phyloP scores from a whole-genome alignment of 2,888 invertebrate species.

The Macrosoma leucophasiata region DNA sequence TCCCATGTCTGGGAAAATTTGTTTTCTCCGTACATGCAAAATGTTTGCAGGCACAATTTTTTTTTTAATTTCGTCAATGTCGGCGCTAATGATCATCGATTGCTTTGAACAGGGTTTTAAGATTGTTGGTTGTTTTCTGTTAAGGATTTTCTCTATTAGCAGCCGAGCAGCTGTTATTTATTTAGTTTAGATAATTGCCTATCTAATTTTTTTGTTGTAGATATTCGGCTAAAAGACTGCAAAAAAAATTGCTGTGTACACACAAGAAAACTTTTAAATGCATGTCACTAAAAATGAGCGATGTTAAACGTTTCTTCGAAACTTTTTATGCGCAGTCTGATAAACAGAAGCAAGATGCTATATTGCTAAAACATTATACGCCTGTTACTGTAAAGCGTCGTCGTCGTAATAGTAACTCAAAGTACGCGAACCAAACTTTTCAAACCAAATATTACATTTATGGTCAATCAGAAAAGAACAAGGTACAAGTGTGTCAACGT shows the following conservation, averaged over 20 bases:
- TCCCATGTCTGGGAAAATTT: no score
- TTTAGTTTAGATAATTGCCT: no score
- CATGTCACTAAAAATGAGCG: constrained; percentile 6
- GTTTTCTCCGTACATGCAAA: no score
- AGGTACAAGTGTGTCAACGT: constrained; percentile 5
- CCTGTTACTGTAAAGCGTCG: constrained; percentile 4
- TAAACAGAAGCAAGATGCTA: constrained; percentile 8
- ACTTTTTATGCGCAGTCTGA: constrained; percentile 8
- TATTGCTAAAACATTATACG: constrained; percentile 7
- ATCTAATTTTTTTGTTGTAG: constrained; percentile 6
- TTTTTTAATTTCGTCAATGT: no score
- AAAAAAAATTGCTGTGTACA: constrained; percentile 11
- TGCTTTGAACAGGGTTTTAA: no score
- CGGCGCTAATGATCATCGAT: no score
- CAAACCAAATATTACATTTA: constrained; percentile 6
- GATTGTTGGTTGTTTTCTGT: no score
- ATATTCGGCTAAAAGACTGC: constrained; percentile 15
- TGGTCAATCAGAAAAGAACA: constrained; percentile 4
- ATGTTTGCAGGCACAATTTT: no score
- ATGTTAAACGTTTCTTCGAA: constrained; percentile 3
- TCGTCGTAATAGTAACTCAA: constrained; percentile 1
- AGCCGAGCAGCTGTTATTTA: no score
- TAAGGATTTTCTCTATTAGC: no score
- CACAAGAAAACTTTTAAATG: constrained; percentile 15
- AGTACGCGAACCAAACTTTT: constrained; percentile 4